Base-by-base conservation (phyloP, 2,113 vertebrate genomes). In the Hypocryptadius cinnamomeus region DNA sequence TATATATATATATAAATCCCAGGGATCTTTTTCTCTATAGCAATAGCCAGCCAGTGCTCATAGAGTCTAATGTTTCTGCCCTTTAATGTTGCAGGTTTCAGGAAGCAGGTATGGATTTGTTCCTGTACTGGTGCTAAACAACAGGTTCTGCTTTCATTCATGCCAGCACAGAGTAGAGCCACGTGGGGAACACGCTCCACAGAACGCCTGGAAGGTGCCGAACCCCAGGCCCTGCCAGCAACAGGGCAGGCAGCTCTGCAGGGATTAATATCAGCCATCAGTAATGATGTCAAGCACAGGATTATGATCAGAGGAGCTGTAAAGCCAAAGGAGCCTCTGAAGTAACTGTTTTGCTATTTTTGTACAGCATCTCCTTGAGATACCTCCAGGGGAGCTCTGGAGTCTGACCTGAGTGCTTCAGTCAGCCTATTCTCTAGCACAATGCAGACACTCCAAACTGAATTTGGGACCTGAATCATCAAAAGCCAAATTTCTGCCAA, bases 141-240 rank as follows among this genome's bases (percentile, higher is more conserved):
- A 2, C 0, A 79, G 42, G 24, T 19, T 79, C 31, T 66, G 68
- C 15, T 45, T 85, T 56, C 33, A 45, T 31, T 30, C 76, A 60
- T 66, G 63, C n/a, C 73, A 37, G 51, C 39, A 28, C 10, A 20
- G 44, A 82, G 15, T 4, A 5, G 6, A 84, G 66, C 66, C 50
- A 31, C 1, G 1, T 33, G 40, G 40, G 33, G 28, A 53, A 50
- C 15, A 3, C 7, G 3, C 37, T 42, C 56, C 68, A 20, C 0
- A 1, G 23, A 74, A 15, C 0, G 0, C n/a, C 2, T 2, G n/a
- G 71, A 47, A 51, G 37, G 80, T 42, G 76, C 56, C 2, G 1
- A 61, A 18, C 17, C n/a, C 83, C 33, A 40, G 77, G 11, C 18
- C 53, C 56, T 37, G 63, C 65, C 56, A n/a, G 50, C 37, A 61